Evolutionary conservation across 2,888 invertebrate species (phyloP).

Genomic region (Nowickia ferox): DNA sequence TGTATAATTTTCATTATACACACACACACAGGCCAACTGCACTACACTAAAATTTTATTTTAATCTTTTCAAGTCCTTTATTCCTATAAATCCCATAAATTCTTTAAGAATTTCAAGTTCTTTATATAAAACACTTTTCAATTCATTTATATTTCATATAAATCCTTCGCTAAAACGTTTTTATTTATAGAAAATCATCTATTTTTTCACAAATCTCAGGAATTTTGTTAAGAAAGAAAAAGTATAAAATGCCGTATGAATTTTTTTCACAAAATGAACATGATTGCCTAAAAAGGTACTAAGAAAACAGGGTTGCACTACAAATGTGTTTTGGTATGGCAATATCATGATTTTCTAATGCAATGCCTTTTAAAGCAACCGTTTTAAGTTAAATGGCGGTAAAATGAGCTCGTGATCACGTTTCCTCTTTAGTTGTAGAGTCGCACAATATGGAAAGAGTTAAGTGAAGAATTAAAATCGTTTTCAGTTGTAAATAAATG

Average conservation of each 20-base stretch:
- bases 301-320: background rate
- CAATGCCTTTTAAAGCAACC: background rate
- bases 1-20: slow-evolving; percentile 43
- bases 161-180: background rate
- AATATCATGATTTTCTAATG: background rate
- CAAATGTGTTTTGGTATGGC: background rate
- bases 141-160: slow-evolving; percentile 4
- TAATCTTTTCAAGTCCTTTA: slow-evolving; percentile 30
- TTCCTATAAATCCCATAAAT: slow-evolving; percentile 12
- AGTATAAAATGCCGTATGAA: slow-evolving; percentile 41
- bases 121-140: slow-evolving; percentile 30
- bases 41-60: slow-evolving; percentile 32
- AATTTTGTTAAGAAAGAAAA: slow-evolving; percentile 31
- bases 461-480: background rate
- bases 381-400: background rate
- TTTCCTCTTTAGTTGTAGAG: background rate
- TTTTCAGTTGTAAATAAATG: background rate
- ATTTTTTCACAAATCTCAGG: slow-evolving; percentile 14
- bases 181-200: slow-evolving; percentile 13
- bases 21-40: slow-evolving; percentile 16
- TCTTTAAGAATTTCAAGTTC: slow-evolving; percentile 18
- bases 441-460: too few species aligned
- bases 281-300: background rate
- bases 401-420: background rate
- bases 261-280: slow-evolving; percentile 5